Percentiles rank a stretch among this genome's conserved stretches.
phyloP scores from a whole-genome alignment of 2,797 vertebrate genomes.

The Acipenser ruthenus region DNA sequence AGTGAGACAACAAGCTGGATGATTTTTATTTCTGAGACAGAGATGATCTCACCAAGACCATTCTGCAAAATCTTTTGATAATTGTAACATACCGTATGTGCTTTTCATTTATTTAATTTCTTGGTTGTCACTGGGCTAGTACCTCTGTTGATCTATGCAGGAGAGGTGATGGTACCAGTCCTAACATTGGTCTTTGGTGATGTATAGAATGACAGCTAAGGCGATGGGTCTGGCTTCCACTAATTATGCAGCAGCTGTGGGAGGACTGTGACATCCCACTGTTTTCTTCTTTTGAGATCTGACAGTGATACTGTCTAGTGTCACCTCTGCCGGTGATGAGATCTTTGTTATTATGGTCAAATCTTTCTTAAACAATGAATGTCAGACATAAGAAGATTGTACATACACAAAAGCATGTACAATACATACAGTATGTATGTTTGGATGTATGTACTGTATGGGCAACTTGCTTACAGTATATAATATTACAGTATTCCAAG shows the following conservation, averaged over 20 bases:
- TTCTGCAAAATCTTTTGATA: no score
- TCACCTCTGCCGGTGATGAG: constrained; percentile 55
- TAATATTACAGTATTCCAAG: no score
- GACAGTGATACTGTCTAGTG: constrained; percentile 33
- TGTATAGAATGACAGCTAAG: constrained; percentile 37
- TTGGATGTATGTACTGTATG: no score
- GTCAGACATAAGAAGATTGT: neutral
- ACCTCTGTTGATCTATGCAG: constrained; percentile 1
- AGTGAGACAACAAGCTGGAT: no score
- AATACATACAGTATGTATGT: no score
- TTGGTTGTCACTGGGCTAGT: neutral
- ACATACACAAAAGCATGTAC: no score
- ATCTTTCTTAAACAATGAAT: neutral
- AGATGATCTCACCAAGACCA: no score
- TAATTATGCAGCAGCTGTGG: constrained; percentile 39
- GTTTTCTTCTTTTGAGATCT: constrained; percentile 24
- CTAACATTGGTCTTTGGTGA: constrained; percentile 13
- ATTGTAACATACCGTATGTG: no score
- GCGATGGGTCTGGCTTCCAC: constrained; percentile 32
- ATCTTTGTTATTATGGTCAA: constrained; percentile 17
- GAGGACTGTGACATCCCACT: constrained; percentile 22
- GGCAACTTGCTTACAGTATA: no score
- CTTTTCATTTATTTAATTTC: no score
- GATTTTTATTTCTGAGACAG: no score
- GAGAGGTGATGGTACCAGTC: constrained; percentile 7